phyloP scores from a whole-genome alignment of 2,797 vertebrate species.

The Peromyscus melanophrys region DNA sequence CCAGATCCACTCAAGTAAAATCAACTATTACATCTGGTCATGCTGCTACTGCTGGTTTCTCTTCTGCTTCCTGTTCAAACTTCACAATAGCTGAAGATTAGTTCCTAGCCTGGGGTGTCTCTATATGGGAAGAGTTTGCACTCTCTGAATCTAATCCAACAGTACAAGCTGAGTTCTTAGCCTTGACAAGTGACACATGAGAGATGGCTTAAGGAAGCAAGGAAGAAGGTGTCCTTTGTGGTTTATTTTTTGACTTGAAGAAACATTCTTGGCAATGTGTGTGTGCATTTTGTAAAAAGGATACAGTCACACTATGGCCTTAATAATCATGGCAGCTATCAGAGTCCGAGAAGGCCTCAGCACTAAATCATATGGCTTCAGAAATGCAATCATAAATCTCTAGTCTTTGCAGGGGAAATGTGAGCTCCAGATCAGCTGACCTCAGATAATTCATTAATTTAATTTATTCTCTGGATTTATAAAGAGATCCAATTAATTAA shows the following conservation, averaged over 20 bases:
- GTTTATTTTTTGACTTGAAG: slow-evolving; percentile 52
- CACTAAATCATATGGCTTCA: slow-evolving; percentile 68
- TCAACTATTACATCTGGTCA: neutral
- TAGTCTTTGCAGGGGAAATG: slow-evolving; percentile 57
- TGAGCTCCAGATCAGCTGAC: slow-evolving; percentile 76
- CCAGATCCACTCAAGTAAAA: neutral
- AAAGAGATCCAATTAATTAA: slow-evolving; percentile 69
- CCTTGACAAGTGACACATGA: neutral
- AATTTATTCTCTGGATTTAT: slow-evolving; percentile 74
- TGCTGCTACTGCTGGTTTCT: accelerated
- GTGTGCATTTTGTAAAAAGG: slow-evolving; percentile 63
- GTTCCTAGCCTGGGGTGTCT: neutral
- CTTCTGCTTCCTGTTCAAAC: neutral
- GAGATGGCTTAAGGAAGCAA: neutral
- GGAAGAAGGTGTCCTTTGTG: neutral
- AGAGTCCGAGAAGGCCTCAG: slow-evolving; percentile 53
- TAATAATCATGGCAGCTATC: slow-evolving; percentile 51
- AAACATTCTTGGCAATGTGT: slow-evolving; percentile 43
- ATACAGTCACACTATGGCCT: slow-evolving; percentile 20
- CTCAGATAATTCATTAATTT: slow-evolving; percentile 70
- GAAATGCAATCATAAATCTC: slow-evolving; percentile 66
- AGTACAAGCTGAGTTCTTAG: neutral
- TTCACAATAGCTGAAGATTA: slow-evolving; percentile 31
- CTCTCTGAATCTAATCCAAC: neutral
- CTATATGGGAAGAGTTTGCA: neutral